These are phyloP conservation scores for Lanius ludovicianus DNA, from an alignment of 2,113 vertebrate species.

Conservation along the genomic window DNA sequence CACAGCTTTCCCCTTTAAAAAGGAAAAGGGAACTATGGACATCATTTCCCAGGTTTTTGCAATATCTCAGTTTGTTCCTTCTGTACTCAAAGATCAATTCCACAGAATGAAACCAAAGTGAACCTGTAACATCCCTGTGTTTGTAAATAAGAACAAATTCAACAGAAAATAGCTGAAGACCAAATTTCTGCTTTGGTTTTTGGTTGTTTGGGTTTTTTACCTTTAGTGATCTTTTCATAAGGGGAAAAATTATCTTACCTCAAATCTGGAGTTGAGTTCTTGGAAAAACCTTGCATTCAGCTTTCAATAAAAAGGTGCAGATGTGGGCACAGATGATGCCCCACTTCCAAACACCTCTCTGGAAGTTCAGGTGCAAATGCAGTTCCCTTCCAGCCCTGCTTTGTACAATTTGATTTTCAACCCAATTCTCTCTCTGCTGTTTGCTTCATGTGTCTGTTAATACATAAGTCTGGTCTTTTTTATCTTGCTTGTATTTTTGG, in stretches of 20 bases:
- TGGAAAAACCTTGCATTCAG: neutral
- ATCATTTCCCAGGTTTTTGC: neutral
- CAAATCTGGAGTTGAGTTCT: neutral
- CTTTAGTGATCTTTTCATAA: neutral
- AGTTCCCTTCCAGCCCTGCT: neutral
- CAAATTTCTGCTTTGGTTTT: neutral
- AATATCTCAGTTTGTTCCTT: neutral
- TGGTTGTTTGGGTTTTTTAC: neutral
- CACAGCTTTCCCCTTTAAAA: neutral
- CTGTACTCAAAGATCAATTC: neutral
- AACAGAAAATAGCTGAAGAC: neutral
- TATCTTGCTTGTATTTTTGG: slow-evolving; percentile 14
- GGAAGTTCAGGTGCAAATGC: neutral
- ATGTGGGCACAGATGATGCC: neutral
- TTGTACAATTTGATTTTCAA: neutral
- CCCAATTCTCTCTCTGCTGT: neutral
- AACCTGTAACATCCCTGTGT: neutral
- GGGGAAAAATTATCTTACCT: neutral
- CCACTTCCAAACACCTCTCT: neutral
- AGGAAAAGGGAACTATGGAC: neutral
- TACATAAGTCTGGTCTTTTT: slow-evolving; percentile 22
- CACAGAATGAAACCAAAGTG: neutral
- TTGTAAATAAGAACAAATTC: neutral
- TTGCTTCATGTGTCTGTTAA: slow-evolving; percentile 33
- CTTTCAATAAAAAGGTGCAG: neutral